phyloP scores from a whole-genome alignment of 2,888 invertebrate species.

The Mythimna ferrago region DNA sequence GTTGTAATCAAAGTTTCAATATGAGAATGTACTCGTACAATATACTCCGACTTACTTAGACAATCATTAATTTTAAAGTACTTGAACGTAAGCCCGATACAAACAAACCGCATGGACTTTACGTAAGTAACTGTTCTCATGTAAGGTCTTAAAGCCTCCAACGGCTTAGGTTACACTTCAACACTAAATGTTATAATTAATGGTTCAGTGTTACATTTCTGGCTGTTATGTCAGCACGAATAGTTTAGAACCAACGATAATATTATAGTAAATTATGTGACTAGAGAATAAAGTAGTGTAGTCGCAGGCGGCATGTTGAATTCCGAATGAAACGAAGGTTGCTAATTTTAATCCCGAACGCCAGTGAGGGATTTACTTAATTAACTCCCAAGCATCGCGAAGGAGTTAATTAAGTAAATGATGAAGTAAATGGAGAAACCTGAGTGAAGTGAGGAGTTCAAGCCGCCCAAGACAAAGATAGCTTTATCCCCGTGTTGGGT shows the following conservation, averaged over 20 bases:
- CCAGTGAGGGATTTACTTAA: too few relatives aligned
- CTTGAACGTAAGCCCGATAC: constrained; percentile 19
- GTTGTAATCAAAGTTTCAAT: constrained; percentile 34
- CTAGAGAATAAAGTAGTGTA: too few relatives aligned
- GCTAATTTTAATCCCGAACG: too few relatives aligned
- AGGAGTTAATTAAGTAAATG: too few relatives aligned
- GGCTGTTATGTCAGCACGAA: background rate
- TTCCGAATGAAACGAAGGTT: too few relatives aligned
- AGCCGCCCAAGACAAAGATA: too few relatives aligned
- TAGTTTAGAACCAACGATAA: background rate
- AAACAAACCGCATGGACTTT: constrained; percentile 39
- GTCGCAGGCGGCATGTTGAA: too few relatives aligned
- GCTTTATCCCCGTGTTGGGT: too few relatives aligned
- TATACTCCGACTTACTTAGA: constrained; percentile 38
- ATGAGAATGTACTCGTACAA: constrained; percentile 17
- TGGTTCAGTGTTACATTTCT: constrained; percentile 17
- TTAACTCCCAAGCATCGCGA: too few relatives aligned
- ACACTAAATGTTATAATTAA: constrained; percentile 19
- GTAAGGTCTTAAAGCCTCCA: constrained; percentile 14
- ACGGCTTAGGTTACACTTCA: constrained; percentile 1
- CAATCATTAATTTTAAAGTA: constrained; percentile 48
- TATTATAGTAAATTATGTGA: background rate
- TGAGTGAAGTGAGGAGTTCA: too few relatives aligned
- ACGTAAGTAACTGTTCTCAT: constrained; percentile 1
- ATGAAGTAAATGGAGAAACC: too few relatives aligned